phyloP scores from a whole-genome alignment of 2,113 vertebrate genomes.

The Gasterosteus nipponicus region DNA sequence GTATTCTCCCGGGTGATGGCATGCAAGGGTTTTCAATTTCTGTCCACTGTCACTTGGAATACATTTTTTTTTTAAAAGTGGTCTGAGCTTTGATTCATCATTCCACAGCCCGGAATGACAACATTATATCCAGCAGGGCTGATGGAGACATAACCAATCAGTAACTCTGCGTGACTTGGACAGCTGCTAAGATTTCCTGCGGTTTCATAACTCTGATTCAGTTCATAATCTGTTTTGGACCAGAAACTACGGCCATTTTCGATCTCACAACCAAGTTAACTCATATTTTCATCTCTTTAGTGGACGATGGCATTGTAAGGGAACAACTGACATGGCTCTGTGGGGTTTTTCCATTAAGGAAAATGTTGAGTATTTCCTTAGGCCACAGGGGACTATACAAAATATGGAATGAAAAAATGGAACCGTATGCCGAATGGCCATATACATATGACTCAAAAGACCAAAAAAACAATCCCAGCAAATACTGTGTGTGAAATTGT shows the following conservation, averaged over 20 bases:
- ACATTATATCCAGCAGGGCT: slow-evolving; percentile 6
- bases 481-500: not conserved
- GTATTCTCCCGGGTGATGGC: slow-evolving; percentile 13
- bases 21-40: slow-evolving; percentile 40
- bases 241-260: not conserved
- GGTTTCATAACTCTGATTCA: not conserved
- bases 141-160: slow-evolving; percentile 9
- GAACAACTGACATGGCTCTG: not conserved
- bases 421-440: not conserved
- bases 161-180: not conserved
- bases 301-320: not conserved
- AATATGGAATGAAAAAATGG: not conserved
- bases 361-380: not conserved
- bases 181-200: slow-evolving; percentile 12
- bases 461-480: not conserved
- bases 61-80: not conserved
- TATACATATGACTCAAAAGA: not conserved
- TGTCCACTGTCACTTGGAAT: slow-evolving; percentile 3
- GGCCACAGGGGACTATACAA: not conserved
- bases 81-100: slow-evolving; percentile 22
- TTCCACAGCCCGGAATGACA: slow-evolving; percentile 2
- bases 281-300: not conserved
- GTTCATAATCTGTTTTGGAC: slow-evolving; percentile 21
- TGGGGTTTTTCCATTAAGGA: not conserved
- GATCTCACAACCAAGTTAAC: not conserved